Base-by-base conservation (phyloP, 2,888 invertebrate species). In the Philereme transversata region DNA sequence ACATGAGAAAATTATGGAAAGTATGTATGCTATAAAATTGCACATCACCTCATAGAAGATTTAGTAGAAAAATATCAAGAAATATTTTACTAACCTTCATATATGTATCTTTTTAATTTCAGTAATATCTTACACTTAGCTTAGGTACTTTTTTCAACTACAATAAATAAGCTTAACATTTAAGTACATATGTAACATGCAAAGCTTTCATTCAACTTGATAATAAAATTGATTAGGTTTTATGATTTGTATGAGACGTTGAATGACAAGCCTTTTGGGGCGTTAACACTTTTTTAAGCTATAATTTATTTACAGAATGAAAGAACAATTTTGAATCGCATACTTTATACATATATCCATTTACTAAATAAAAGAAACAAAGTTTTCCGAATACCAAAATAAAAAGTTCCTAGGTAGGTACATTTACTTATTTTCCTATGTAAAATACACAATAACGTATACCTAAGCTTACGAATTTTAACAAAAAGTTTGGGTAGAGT, bases 41-140 rank as follows among this genome's bases (percentile, higher is more conserved):
- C 84, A 83, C 82, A 84, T 78, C 77, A 79, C 78, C 57, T 70
- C 69, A 71, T 73, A 72, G 70, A 80, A 80, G 76, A 82, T 76
- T 78, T 78, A 75, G 84, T 88, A 88, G 88, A 88, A 88, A 89
- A 89, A 88, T 88, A 88, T 83, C 74, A 83, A 81, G 81, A 77
- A 83, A 80, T 84, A 82, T 87, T 84, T 87, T 71, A 82, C 82
- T 88, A 86, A 78, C 82, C 82, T 78, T 67, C 60, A 73, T 71
- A 70, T 67, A 64, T 60, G 64, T 64, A 66, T 62, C n/a, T 54
- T 69, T 73, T 72, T 74, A 74, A 71, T 3, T 75, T 74, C 65
- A 73, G 71, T 73, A 75, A 73, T 71, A 76, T 75, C 78, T 80
- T 82, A 82, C 65, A 72, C 65, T 70, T 77, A 83, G 68, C 73